Evolutionary conservation across 1,140 invertebrate species (phyloP).

Genomic region (Antheraea pernyi): DNA sequence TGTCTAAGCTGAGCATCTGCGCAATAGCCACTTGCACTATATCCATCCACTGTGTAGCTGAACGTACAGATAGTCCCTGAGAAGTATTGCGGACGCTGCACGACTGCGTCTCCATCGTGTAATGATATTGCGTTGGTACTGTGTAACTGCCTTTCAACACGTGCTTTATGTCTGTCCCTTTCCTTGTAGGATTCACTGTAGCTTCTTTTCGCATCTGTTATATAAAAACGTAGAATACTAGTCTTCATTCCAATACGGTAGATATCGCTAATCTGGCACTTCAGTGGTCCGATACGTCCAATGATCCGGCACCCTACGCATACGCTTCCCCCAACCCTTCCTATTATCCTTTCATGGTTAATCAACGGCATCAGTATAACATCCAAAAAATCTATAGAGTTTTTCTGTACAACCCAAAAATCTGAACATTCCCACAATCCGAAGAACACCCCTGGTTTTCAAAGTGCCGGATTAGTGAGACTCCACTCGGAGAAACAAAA

Average conservation of each 20-base stretch:
- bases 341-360: too few relatives aligned
- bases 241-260: not conserved
- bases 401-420: too few relatives aligned
- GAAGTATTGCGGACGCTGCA: constrained; percentile 81
- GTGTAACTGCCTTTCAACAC: constrained; percentile 78
- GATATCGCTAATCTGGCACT: too few relatives aligned
- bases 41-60: constrained; percentile 85
- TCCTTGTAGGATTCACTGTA: constrained; percentile 34
- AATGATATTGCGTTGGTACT: constrained; percentile 81
- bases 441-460: too few relatives aligned
- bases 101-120: constrained; percentile 84
- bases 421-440: too few relatives aligned
- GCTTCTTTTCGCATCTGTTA: constrained; percentile 47
- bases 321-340: too few relatives aligned
- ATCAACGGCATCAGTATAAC: too few relatives aligned
- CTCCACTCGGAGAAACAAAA: too few relatives aligned
- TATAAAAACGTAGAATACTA: not conserved
- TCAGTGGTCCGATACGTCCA: too few relatives aligned
- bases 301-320: too few relatives aligned
- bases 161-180: constrained; percentile 63
- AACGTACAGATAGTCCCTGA: constrained; percentile 81
- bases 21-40: constrained; percentile 82
- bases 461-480: too few relatives aligned
- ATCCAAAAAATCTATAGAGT: too few relatives aligned
- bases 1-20: constrained; percentile 71